Base-by-base conservation (phyloP, 2,113 vertebrate genomes). In the Aramus guarauna region DNA sequence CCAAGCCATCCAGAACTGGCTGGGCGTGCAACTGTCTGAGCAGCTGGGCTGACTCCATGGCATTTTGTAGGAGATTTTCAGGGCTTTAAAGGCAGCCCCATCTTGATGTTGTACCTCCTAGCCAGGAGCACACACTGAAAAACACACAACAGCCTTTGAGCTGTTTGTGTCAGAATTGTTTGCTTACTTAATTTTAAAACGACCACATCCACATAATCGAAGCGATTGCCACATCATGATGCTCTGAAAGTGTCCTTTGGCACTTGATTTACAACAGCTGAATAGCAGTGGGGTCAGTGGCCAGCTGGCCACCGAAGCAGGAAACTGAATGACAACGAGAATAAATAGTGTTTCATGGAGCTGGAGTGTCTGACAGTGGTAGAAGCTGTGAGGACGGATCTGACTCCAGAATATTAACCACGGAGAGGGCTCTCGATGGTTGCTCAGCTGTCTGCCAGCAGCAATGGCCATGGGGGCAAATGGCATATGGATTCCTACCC, bases 161-260 rank as follows among this genome's bases (percentile, higher is more conserved):
- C 64, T 85, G 58, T 72, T 88, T 47, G 23, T 72, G 41, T 94
- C 43, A 12, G 45, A 55, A 39, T 30, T 90, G 48, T 64, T 73
- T 88, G 74, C 86, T 91, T 75, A 16, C 62, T 92, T 79, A 32
- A 62, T 87, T 94, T 83, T 89, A 48, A 94, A 91, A 30, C 0
- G 0, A 72, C 53, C 29, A 11, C 63, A 87, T 85, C 56, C 66
- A 53, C 29, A 7, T 27, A 34, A 48, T 68, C 0, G 0, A 53
- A 59, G 26, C 48, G 83, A 58, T 85, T 94, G 80, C 83, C 79
- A 87, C 92, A 94, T 91, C 71, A 9, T 1, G 39, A 52, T 85
- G 45, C 77, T 94, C 80, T 87, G 69, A 11, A 91, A 94, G 53
- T 82, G 84, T 91, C 89, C 91, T 87, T 84, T 95, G 89, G 84